Conservation (phyloP, 2,797 vertebrate species). For the Oreonectes daqikongensis region DNA sequence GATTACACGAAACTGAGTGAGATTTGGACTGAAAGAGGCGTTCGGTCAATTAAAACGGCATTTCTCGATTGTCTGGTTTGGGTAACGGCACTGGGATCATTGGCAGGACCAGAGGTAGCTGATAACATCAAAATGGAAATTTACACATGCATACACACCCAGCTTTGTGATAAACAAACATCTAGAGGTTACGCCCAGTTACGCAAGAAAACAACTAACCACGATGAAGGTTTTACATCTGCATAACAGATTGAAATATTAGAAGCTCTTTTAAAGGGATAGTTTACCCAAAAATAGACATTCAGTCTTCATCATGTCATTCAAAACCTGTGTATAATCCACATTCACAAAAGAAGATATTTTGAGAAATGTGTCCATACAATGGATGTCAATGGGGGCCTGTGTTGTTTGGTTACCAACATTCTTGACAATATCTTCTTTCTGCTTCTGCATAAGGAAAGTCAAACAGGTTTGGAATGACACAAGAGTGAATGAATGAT, state of each 20-base stretch:
- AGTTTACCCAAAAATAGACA: background rate
- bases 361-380: too few relatives aligned
- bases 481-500: too few relatives aligned
- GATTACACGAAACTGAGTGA: conserved; percentile 4
- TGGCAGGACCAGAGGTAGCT: background rate
- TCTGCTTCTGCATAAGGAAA: too few relatives aligned
- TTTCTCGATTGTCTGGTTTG: background rate
- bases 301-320: too few relatives aligned
- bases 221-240: conserved; percentile 30
- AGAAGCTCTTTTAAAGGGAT: too few relatives aligned
- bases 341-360: too few relatives aligned
- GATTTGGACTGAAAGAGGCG: background rate
- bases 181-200: conserved; percentile 44
- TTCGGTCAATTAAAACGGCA: conserved; percentile 1
- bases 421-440: too few relatives aligned
- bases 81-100: background rate
- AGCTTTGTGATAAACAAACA: conserved; percentile 35
- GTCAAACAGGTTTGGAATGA: too few relatives aligned
- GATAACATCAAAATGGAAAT: conserved; percentile 44
- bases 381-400: too few relatives aligned
- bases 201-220: conserved; percentile 43
- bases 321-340: too few relatives aligned
- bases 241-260: too few relatives aligned
- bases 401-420: too few relatives aligned
- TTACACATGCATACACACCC: background rate